Base-by-base conservation (phyloP, 1,140 invertebrate genomes). In the Babylonia areolata region DNA sequence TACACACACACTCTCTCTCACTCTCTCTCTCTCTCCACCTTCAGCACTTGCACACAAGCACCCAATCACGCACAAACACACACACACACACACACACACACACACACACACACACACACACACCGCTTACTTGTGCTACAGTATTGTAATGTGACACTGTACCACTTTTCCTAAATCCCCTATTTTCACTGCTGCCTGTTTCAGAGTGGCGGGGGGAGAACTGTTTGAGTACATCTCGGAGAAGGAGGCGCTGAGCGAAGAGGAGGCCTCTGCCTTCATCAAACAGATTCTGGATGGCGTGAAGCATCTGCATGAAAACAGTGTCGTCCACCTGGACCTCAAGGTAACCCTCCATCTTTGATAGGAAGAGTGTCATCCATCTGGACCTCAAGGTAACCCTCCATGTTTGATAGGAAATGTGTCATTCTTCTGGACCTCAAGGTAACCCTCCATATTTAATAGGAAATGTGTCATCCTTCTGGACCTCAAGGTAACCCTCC, bases 361-460 rank as follows among this genome's bases (percentile, higher is more conserved):
- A 96, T 91, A 90, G 92, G 51, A 93, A 94, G 85, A 93, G 94
- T 84, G 95, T 96, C 86, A 95, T 95, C 83, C 95, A 96, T 90
- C 91, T 95, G 17, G 95, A 95, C 91, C 91, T 96, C 35, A 95
- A 96, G 93, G 94, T 95, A 88, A 78, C 37, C 28, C 75, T 15
- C 9, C n/a, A n/a, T n/a, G n/a, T n/a, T n/a, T n/a, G n/a, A 96
- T 91, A 90, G 92, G 51, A 93, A 94, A 85, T 92, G 94, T 84
- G 95, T 96, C 86, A 95, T 95, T 82, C 95, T 96, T 90, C 91
- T 95, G 17, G 95, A 95, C 91, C 91, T 96, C 35, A 95, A 96
- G 93, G 94, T 95, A 88, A 78, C 37, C 28, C 75, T 15, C 9
- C n/a, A n/a, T n/a, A n/a, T n/a, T n/a, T n/a, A n/a, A 96, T 91